phyloP scores from a whole-genome alignment of 2,113 vertebrate genomes.

The Rhinopithecus roxellana region DNA sequence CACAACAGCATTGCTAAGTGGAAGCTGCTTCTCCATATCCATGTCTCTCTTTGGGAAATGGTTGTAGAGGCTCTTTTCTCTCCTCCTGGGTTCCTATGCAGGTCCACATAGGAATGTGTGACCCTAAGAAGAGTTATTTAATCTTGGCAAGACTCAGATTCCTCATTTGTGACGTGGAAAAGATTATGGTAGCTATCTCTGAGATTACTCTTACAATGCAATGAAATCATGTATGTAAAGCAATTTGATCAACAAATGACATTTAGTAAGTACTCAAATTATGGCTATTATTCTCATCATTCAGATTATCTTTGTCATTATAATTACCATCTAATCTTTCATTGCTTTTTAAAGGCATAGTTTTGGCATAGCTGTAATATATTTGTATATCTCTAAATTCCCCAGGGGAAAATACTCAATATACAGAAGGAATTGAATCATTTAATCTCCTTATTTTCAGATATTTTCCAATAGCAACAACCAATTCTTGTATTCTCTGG shows the following conservation, averaged over 20 bases:
- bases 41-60: neutral
- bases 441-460: neutral
- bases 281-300: neutral
- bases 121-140: neutral
- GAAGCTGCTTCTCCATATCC: neutral
- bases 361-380: neutral
- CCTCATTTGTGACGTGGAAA: neutral
- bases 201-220: neutral
- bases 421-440: neutral
- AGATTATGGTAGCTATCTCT: neutral
- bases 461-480: neutral
- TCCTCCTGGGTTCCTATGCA: neutral
- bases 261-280: neutral
- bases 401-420: neutral
- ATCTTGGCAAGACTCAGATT: neutral
- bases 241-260: neutral
- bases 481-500: neutral
- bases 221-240: neutral
- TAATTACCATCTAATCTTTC: conserved; percentile 22
- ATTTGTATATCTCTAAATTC: neutral
- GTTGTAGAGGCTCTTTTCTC: neutral
- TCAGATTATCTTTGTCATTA: neutral
- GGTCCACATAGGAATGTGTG: neutral
- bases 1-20: neutral
- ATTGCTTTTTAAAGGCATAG: neutral